Evolutionary conservation across 2,888 invertebrate species (phyloP), one percentile per base, ranked within the genome.

Genomic region (Heliconius cydno): DNA sequence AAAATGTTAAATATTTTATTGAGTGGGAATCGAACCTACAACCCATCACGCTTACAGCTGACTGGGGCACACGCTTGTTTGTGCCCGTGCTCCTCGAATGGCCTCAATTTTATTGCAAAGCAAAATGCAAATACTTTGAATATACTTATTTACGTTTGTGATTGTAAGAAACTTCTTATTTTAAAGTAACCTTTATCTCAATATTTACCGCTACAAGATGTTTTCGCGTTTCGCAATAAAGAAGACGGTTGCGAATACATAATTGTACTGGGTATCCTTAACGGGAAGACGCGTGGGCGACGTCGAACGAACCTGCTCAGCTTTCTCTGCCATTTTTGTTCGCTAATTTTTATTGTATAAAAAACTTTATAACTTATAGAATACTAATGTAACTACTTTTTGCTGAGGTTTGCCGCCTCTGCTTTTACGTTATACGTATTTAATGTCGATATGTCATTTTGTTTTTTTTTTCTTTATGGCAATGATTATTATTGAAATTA

Each of bases 261-360:
- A 77, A 78, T 78, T 60, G 52, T 70, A 34, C 67, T 75, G 79
- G 65, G 76, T 79, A 75, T 68, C 82, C 82, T 82, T 82, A 82
- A 68, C 70, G 67, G 81, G 82, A 81, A 77, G 79, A 30, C 25
- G 63, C 72, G 82, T 82, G 78, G 82, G 82, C 77, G 73, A 60
- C 72, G 72, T 28, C 52, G 30, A 46, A 70, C 66, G 77, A 77
- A 76, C 79, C 79, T 81, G 79, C 46, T 78, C 70, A 68, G 80
- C 80, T 80, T 80, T 80, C 80, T 80, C 80, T 71, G 76, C 79
- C 74, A 68, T 79, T 77, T 75, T 68, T 52, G 67, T 41, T 70
- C 25, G 74, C 70, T 34, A 79, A 63, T 67, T 67, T 67, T 57
- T 68, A 60, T 63, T 41, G 34, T 63, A 74, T 3, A 65, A 75